These are phyloP conservation scores for Collichthys lucidus DNA, from an alignment of 2,113 vertebrate species.

Conservation along the genomic window DNA sequence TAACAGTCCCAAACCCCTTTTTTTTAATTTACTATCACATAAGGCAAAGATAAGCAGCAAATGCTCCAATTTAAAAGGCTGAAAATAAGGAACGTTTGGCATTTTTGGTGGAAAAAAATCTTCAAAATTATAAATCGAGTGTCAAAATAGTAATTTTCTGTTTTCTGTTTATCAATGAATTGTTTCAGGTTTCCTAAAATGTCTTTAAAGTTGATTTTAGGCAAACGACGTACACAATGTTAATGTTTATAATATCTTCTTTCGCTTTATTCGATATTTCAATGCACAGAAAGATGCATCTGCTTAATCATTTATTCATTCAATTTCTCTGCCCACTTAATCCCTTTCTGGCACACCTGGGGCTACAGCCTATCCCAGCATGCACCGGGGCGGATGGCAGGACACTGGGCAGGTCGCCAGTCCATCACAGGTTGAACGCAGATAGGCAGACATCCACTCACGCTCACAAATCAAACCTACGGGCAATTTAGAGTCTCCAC, in stretches of 20 bases:
- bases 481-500: conserved; percentile 68
- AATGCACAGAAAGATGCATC: conserved; percentile 12
- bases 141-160: background rate
- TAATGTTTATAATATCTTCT: background rate
- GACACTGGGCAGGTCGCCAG: conserved; percentile 65
- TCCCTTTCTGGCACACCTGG: conserved; percentile 57
- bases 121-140: background rate
- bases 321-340: conserved; percentile 55
- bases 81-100: background rate
- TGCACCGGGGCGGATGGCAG: conserved; percentile 62
- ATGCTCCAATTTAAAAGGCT: background rate
- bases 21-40: no score
- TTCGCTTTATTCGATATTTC: conserved; percentile 26
- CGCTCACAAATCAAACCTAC: conserved; percentile 53
- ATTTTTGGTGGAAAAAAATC: background rate
- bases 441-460: conserved; percentile 67
- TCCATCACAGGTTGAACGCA: conserved; percentile 60
- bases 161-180: background rate
- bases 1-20: background rate
- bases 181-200: background rate
- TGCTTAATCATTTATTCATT: conserved; percentile 50
- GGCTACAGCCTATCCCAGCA: conserved; percentile 69
- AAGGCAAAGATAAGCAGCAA: background rate
- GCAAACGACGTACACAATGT: background rate
- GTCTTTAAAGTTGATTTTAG: background rate